Percentiles rank a stretch among this genome's conserved stretches.
phyloP scores from a whole-genome alignment of 2,888 invertebrate species.

The Lasioglossum villosulum region DNA sequence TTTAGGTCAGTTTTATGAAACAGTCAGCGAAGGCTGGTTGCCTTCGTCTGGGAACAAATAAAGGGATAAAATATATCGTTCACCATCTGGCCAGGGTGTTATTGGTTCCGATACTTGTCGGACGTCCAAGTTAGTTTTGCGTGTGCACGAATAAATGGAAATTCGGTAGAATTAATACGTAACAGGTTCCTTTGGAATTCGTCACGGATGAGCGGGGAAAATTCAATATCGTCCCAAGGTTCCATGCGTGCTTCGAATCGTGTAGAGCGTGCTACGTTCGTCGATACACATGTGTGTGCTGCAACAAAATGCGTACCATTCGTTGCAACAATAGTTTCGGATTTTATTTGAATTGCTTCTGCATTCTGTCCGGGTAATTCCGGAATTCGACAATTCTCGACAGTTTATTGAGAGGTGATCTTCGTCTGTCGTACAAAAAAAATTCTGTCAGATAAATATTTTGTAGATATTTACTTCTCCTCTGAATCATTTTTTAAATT shows the following conservation, averaged over 20 bases:
- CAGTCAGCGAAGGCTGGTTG: background rate
- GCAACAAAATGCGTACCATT: background rate
- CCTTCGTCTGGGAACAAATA: background rate
- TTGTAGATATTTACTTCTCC: no score
- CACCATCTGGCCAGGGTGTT: background rate
- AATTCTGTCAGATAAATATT: no score
- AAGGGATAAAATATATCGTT: background rate
- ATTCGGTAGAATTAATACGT: conserved; percentile 8
- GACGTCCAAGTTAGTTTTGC: background rate
- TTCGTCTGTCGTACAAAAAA: background rate
- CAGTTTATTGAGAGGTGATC: background rate
- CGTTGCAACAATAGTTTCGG: background rate
- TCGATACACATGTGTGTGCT: background rate
- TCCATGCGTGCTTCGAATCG: background rate
- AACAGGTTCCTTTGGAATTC: background rate
- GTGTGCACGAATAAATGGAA: background rate
- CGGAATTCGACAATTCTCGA: background rate
- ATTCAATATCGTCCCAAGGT: conserved; percentile 14
- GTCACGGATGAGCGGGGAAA: background rate
- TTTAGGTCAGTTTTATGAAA: background rate
- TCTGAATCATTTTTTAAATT: background rate
- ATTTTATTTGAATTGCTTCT: background rate
- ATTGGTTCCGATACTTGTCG: background rate
- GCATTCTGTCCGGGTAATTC: background rate
- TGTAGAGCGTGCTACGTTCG: background rate